Evolutionary conservation across 2,113 vertebrate genomes (phyloP).

Genomic region (Mesitornis unicolor): DNA sequence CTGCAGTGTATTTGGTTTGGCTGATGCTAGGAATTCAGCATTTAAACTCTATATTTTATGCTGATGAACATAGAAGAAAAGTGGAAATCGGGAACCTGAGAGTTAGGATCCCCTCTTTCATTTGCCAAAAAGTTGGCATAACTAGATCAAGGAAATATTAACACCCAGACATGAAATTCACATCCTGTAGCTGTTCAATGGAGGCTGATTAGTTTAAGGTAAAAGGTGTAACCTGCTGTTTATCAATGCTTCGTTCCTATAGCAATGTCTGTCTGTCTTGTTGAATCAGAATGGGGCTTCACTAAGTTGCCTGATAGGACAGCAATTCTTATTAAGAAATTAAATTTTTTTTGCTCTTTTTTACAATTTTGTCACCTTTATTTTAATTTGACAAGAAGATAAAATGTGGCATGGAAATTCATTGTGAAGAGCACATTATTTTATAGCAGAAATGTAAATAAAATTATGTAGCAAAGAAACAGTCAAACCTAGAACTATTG

Average conservation of each 20-base stretch:
- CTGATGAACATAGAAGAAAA: neutral
- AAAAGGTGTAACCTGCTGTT: neutral
- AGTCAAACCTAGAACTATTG: neutral
- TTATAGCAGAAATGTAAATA: neutral
- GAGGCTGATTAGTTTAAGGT: neutral
- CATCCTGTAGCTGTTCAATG: neutral
- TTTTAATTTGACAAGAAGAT: neutral
- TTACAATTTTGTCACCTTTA: neutral
- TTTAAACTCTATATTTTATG: neutral
- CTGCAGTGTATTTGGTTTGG: neutral
- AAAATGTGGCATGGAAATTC: neutral
- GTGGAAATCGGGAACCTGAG: neutral
- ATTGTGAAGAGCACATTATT: neutral
- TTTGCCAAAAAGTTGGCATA: neutral
- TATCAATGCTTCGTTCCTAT: neutral
- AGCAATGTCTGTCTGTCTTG: neutral
- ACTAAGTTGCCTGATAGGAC: too few relatives aligned
- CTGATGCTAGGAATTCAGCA: neutral
- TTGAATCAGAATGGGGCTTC: neutral
- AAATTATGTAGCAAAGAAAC: neutral
- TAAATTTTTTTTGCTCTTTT: neutral
- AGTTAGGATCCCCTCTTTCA: neutral
- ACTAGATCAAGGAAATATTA: neutral
- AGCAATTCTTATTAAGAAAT: neutral
- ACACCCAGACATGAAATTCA: neutral